Conservation (phyloP, 2,113 vertebrate genomes). For the Phalacrocorax aristotelis region DNA sequence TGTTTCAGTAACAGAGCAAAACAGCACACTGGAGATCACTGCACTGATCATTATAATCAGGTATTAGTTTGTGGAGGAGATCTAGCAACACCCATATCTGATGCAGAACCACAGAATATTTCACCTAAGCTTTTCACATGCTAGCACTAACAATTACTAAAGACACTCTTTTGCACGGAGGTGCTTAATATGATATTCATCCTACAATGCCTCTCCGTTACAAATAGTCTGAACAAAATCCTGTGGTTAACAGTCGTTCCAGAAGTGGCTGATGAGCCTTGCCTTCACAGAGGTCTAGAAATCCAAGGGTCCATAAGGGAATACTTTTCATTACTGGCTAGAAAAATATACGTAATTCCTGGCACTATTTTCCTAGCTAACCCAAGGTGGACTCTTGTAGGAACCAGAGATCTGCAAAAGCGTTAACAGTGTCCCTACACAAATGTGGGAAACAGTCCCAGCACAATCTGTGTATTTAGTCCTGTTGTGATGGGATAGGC, state of each 20-base stretch:
- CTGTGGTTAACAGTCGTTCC: not conserved
- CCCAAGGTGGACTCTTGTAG: not conserved
- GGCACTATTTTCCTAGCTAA: not conserved
- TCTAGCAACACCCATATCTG: not conserved
- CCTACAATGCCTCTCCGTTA: not conserved
- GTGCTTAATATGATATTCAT: not conserved
- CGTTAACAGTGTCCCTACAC: not conserved
- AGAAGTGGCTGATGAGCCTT: not conserved
- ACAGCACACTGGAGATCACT: not conserved
- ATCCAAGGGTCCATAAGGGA: not conserved
- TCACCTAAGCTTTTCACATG: not conserved
- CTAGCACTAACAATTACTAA: not conserved
- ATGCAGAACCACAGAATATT: not conserved
- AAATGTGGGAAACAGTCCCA: rapidly evolving
- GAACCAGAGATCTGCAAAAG: not conserved
- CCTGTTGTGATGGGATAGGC: not conserved
- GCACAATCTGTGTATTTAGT: not conserved
- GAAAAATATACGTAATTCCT: not conserved
- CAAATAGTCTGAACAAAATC: not conserved
- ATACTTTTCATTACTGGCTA: not conserved
- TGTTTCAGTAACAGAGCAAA: not conserved
- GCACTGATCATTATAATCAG: not conserved
- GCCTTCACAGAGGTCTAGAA: not conserved
- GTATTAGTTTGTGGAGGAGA: not conserved
- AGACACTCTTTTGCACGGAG: not conserved